These are phyloP conservation scores for Ennomos erosarius DNA, from an alignment of 2,888 invertebrate species.

Conservation along the genomic window DNA sequence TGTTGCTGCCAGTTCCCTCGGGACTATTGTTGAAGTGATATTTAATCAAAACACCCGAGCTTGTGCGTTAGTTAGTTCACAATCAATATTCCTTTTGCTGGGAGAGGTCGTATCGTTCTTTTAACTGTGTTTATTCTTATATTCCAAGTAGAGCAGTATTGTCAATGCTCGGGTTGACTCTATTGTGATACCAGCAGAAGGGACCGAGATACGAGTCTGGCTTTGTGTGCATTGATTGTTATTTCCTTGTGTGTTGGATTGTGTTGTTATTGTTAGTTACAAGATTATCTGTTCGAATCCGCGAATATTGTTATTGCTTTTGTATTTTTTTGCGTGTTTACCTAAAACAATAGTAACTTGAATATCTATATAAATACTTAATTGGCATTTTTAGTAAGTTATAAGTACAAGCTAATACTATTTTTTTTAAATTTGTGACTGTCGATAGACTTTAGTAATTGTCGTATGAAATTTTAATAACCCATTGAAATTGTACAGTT, in stretches of 20 bases:
- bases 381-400: too few species aligned
- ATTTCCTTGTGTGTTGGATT: conserved; percentile 1
- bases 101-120: conserved; percentile 5
- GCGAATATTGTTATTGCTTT: neutral
- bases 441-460: too few species aligned
- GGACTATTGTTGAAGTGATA: conserved; percentile 11
- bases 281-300: neutral
- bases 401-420: too few species aligned
- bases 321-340: too few species aligned
- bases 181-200: conserved; percentile 2
- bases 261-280: neutral
- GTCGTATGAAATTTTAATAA: too few species aligned
- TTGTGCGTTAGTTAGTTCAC: neutral
- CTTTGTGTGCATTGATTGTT: conserved; percentile 10
- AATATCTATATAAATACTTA: too few species aligned
- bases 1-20: conserved; percentile 3
- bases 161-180: neutral
- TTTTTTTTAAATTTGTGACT: too few species aligned
- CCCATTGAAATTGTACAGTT: too few species aligned
- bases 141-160: neutral
- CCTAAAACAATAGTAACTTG: too few species aligned
- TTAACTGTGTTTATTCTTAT: neutral
- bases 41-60: conserved; percentile 8
- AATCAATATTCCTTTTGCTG: conserved; percentile 1
- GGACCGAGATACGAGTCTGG: neutral